Evolutionary conservation across 2,113 vertebrate species (phyloP).

Genomic region (Pteruthius melanotis): DNA sequence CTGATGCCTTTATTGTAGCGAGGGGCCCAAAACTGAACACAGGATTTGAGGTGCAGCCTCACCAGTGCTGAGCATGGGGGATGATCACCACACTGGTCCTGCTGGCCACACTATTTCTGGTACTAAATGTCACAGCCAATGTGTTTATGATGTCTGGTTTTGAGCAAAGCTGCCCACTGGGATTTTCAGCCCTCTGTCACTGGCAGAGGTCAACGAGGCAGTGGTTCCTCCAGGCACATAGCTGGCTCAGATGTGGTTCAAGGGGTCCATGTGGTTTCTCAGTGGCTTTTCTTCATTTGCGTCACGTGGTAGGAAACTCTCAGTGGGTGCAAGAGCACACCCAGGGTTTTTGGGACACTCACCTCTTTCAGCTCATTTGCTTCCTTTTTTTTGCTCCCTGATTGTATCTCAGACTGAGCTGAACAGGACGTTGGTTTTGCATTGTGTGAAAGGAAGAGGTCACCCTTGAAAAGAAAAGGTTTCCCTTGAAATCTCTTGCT

Average conservation of each 20-base stretch:
- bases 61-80: not conserved
- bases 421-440: not conserved
- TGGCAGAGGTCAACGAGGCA: not conserved
- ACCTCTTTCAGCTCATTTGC: not conserved
- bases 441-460: not conserved
- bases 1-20: not conserved
- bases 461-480: not conserved
- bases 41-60: not conserved
- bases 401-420: not conserved
- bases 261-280: not conserved
- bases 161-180: not conserved
- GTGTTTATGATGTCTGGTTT: not conserved
- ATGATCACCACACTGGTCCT: not conserved
- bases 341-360: not conserved
- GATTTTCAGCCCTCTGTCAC: not conserved
- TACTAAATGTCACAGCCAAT: not conserved
- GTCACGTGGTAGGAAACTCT: not conserved
- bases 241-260: not conserved
- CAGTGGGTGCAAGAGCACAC: rapidly evolving
- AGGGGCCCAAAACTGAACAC: not conserved
- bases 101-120: not conserved
- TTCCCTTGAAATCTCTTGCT: not conserved
- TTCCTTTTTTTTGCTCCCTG: not conserved
- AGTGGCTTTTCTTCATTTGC: not conserved
- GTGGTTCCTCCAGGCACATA: not conserved